phyloP scores from a whole-genome alignment of 2,888 invertebrate genomes.

The Drosophila stalkeri region DNA sequence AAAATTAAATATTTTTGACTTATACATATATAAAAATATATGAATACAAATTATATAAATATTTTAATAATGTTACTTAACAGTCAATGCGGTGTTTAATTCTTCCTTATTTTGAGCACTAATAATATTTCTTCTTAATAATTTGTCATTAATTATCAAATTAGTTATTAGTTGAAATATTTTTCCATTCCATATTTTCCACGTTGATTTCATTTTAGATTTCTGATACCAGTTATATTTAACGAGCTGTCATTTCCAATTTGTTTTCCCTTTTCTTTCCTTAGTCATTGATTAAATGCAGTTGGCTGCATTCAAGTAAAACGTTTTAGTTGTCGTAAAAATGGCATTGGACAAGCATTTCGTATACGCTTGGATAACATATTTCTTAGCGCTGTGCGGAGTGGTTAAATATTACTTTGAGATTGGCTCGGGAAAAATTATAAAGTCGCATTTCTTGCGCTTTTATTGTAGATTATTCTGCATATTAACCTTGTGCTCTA shows the following conservation, averaged over 20 bases:
- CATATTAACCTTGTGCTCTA: not conserved
- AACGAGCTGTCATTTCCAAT: conserved; percentile 2
- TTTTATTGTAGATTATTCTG: not conserved
- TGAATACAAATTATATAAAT: not conserved
- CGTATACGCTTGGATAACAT: conserved; percentile 9
- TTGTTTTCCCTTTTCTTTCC: not conserved
- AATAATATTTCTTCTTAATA: too few relatives aligned
- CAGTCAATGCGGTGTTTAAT: too few relatives aligned
- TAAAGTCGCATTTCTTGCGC: conserved; percentile 8
- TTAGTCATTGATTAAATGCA: not conserved
- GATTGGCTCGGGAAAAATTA: not conserved
- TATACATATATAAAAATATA: not conserved
- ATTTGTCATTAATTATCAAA: too few relatives aligned
- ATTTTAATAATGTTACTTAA: too few relatives aligned
- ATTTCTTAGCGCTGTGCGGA: conserved; percentile 12
- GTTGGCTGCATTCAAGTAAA: not conserved
- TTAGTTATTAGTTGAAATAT: too few relatives aligned
- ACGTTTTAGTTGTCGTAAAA: not conserved
- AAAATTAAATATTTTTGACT: too few relatives aligned
- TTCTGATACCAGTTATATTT: not conserved
- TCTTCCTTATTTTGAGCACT: too few relatives aligned
- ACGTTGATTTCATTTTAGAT: not conserved
- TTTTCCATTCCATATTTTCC: not conserved
- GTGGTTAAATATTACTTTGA: conserved; percentile 13
- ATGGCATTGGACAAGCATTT: conserved; percentile 12